A percentile compares a stretch with the other conserved stretches of the same genome.
Evolutionary conservation across 1,140 invertebrate species (phyloP).

Genomic region (Aphis craccivora): DNA sequence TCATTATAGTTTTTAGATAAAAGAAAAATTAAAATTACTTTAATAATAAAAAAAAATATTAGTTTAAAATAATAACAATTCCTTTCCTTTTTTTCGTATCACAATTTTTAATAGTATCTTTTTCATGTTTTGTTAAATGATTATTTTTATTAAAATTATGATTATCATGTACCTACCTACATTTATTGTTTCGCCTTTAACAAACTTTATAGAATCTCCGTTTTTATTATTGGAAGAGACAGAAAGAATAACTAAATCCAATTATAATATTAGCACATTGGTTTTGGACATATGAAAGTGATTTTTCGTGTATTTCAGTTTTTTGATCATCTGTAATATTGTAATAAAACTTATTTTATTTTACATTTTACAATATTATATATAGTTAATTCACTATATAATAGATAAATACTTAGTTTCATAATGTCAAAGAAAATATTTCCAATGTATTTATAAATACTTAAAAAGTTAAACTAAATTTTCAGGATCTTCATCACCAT

Average conservation of each 20-base stretch:
- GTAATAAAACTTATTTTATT: not conserved
- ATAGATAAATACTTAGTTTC: no score
- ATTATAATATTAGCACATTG: constrained; percentile 49
- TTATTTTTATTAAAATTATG: not conserved
- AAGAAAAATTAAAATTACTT: not conserved
- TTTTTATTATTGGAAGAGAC: constrained; percentile 15
- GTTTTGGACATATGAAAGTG: constrained; percentile 23
- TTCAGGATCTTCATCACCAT: constrained; percentile 30
- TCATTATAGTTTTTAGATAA: constrained; percentile 33
- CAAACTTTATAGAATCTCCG: constrained; percentile 33
- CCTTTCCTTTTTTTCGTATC: constrained; percentile 9
- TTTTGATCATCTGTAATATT: constrained; percentile 27
- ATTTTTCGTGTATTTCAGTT: not conserved
- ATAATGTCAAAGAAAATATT: not conserved
- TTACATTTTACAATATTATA: no score
- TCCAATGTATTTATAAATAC: not conserved
- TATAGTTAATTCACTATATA: not conserved
- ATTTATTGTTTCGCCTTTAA: constrained; percentile 53
- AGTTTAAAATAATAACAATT: not conserved
- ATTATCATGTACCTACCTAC: constrained; percentile 10
- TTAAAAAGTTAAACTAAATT: not conserved
- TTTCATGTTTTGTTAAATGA: constrained; percentile 11
- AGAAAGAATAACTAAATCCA: constrained; percentile 47
- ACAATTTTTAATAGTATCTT: not conserved
- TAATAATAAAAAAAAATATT: not conserved